Evolutionary conservation across 92 coral and sea anemone genomes (phyloP), one percentile per base, ranked within the genome.

Genomic region (Muricea muricata): DNA sequence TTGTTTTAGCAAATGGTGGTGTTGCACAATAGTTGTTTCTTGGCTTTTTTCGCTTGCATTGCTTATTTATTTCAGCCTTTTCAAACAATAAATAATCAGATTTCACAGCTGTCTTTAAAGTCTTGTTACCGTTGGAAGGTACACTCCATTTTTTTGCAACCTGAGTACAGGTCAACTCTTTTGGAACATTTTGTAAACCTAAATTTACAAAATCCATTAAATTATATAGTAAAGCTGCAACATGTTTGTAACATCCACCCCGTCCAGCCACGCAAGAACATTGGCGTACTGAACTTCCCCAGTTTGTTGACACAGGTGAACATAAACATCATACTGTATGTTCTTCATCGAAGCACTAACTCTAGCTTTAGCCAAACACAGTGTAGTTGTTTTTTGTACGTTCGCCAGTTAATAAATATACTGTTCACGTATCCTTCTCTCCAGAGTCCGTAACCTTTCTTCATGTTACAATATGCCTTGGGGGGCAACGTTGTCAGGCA

Each of bases 171-270:
- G n/a, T n/a, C n/a, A n/a, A n/a, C n/a, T n/a, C n/a, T n/a, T n/a
- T n/a, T n/a, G n/a, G n/a, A n/a, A n/a, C n/a, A n/a, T n/a, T n/a
- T n/a, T n/a, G n/a, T n/a, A n/a, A n/a, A n/a, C n/a, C n/a, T n/a
- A n/a, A n/a, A n/a, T n/a, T n/a, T n/a, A n/a, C n/a, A n/a, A n/a
- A n/a, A n/a, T n/a, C n/a, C n/a, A n/a, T n/a, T n/a, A n/a, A n/a
- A n/a, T n/a, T n/a, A n/a, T n/a, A n/a, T n/a, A n/a, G 74, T 71
- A 81, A 75, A 54, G 90, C 90, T 56, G 92, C 94, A 26, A 85
- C 88, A 23, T 91, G 91, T 76, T 91, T 91, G 66, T 85, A 88
- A 61, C 72, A 84, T 48, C 94, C 94, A 11, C 88, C 94, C 73
- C 84, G 86, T 34, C 91, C 91, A 32, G 89, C 91, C 66, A 80